Conservation (phyloP, 2,113 vertebrate species). For the Lonchura striata region DNA sequence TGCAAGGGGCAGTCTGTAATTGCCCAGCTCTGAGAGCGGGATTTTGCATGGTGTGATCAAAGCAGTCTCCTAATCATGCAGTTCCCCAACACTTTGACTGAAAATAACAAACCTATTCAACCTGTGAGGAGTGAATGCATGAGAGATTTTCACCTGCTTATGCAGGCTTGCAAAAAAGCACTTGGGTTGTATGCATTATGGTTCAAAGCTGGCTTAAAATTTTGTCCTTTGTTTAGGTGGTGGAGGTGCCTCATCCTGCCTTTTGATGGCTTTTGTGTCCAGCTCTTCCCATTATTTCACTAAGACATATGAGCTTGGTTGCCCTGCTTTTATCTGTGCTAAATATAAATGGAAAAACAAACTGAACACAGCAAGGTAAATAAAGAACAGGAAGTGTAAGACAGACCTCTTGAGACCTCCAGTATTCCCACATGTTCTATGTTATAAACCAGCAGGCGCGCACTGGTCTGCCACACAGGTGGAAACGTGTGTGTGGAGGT, state of each 20-base stretch:
- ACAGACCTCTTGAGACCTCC: constrained; percentile 56
- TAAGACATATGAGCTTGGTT: constrained; percentile 26
- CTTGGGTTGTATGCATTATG: background rate
- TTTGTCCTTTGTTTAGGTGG: background rate
- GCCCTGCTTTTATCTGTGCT: constrained; percentile 41
- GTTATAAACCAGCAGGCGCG: constrained; percentile 41
- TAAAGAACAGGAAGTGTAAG: constrained; percentile 59
- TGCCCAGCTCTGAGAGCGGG: background rate
- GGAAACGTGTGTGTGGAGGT: constrained; percentile 44
- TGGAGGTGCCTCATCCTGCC: constrained; percentile 5
- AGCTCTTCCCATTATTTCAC: constrained; percentile 46
- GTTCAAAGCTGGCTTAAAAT: constrained; percentile 43
- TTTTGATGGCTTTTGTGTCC: constrained; percentile 4
- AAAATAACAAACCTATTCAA: constrained; percentile 51
- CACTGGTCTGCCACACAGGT: constrained; percentile 53
- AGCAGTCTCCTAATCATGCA: background rate
- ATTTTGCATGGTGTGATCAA: constrained; percentile 57
- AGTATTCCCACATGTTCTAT: constrained; percentile 56
- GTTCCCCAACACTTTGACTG: background rate
- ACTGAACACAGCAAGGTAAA: constrained; percentile 59
- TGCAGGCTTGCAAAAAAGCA: background rate
- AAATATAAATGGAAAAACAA: constrained; percentile 67
- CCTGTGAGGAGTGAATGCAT: background rate
- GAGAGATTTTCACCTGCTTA: constrained; percentile 61
- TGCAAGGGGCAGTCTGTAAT: background rate